These are phyloP conservation scores for Agriopis leucophaearia DNA, from an alignment of 2,888 invertebrate genomes.

Conservation along the genomic window DNA sequence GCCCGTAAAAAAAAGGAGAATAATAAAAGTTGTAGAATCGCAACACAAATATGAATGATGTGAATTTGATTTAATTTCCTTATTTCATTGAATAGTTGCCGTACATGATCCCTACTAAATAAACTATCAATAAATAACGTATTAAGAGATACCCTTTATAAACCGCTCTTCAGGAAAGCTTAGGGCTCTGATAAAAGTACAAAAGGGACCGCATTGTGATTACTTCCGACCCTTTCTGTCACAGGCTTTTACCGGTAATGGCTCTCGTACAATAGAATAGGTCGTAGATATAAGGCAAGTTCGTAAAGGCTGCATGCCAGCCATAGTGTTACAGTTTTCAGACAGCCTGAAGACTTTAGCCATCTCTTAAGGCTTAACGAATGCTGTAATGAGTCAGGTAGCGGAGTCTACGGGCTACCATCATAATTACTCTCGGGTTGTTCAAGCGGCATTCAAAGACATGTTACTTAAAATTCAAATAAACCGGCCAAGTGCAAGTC, in stretches of 20 bases:
- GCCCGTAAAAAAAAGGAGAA: no score
- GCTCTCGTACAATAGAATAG: conserved; percentile 8
- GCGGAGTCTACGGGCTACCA: no score
- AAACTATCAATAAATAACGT: conserved; percentile 23
- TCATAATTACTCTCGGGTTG: no score
- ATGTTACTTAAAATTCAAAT: no score
- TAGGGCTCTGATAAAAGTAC: conserved; percentile 14
- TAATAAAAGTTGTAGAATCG: no score
- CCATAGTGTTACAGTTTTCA: background rate
- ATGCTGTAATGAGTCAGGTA: no score
- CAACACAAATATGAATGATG: no score
- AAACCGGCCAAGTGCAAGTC: no score
- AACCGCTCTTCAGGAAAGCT: conserved; percentile 12
- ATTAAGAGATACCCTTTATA: conserved; percentile 17
- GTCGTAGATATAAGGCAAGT: background rate
- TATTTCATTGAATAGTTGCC: background rate
- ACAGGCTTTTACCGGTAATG: conserved; percentile 20
- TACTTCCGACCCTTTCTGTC: conserved; percentile 22
- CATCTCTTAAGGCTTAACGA: no score
- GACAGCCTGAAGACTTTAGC: no score
- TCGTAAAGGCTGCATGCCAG: background rate
- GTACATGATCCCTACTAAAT: conserved; percentile 4
- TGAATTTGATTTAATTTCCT: background rate
- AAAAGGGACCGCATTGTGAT: conserved; percentile 19
- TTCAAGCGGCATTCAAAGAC: no score